Evolutionary conservation across 2,888 invertebrate species (phyloP), one percentile per base, ranked within the genome.

Genomic region (Pogonocherus hispidulus): DNA sequence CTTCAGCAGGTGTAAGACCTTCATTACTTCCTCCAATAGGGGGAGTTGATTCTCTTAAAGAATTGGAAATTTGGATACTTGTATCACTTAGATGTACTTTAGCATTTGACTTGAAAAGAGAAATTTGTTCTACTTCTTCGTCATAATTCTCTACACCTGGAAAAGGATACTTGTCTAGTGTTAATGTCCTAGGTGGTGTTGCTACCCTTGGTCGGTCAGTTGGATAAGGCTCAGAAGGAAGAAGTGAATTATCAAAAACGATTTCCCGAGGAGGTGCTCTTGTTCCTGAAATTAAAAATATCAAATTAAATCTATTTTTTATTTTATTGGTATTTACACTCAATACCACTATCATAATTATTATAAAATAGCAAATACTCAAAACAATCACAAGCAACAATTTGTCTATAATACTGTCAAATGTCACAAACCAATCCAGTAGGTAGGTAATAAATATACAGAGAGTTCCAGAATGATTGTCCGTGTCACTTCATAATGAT

Each of bases 191-290:
- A 9, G 97, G 97, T 3, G 97, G 97, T 18, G 97, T 97, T 86
- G 94, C 90, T 54, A 97, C 94, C 72, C 95, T 90, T 57, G 95
- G 89, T 49, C 78, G 70, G 86, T 92, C 90, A 16, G 91, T 90
- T 35, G 92, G 90, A 65, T 81, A 84, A 76, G 93, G 92, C 68
- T 90, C 90, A 49, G 90, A 88, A 46, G 90, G 88, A 82, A 94
- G 86, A 72, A 94, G 90, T 11, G 94, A 92, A 87, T 95, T 94
- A 82, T 96, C 96, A 81, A 94, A 86, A 74, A 91, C 90, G 67
- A 96, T 93, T 88, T 96, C 96, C 75, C 94, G 89, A 1, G 95
- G 95, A n/a, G 95, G 91, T 47, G 95, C 94, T 84, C 92, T 92
- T 20, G 94, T 93, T 41, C 93, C 94, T 93, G 78, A 62, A 84